These are phyloP conservation scores for Motacilla alba DNA, from an alignment of 2,113 vertebrate species.

Conservation along the genomic window DNA sequence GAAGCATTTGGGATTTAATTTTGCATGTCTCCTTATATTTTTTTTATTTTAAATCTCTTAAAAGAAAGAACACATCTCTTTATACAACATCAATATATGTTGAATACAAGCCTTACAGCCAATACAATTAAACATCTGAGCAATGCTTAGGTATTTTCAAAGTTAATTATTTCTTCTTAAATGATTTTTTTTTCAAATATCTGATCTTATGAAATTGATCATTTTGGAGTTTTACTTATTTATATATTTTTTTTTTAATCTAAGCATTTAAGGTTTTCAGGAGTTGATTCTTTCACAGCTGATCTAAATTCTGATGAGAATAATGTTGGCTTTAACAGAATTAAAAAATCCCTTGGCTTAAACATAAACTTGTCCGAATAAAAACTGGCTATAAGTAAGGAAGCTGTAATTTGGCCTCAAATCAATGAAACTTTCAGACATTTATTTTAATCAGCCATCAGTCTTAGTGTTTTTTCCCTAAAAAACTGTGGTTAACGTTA, in stretches of 20 bases:
- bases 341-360: background rate
- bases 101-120: background rate
- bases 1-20: background rate
- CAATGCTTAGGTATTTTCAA: background rate
- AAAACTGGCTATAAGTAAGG: background rate
- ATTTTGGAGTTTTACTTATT: background rate
- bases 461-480: background rate
- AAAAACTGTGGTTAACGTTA: constrained; percentile 21
- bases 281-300: background rate
- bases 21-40: background rate
- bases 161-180: background rate
- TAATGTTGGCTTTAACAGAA: background rate
- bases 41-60: background rate
- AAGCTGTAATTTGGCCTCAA: background rate
- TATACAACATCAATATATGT: background rate
- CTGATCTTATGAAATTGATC: background rate
- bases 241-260: background rate
- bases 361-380: background rate
- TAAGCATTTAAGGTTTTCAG: background rate
- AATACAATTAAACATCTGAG: background rate
- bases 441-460: background rate
- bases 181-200: background rate
- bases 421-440: background rate
- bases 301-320: background rate
- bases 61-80: background rate